Base-by-base conservation (phyloP, 2,888 invertebrate genomes). In the Drosophila mercatorum region DNA sequence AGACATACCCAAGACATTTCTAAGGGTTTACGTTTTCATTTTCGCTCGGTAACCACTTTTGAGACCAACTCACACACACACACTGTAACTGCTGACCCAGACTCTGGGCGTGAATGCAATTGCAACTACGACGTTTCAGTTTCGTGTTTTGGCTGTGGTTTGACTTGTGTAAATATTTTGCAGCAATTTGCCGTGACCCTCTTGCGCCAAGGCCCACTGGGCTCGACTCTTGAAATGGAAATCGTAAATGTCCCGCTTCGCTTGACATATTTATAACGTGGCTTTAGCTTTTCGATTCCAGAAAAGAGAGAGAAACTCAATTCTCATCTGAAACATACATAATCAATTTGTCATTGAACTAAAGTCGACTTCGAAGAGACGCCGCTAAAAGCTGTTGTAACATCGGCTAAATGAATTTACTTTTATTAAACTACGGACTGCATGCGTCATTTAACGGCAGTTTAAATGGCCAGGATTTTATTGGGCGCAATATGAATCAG, bases 31-130 rank as follows among this genome's bases (percentile, higher is more conserved):
- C 56, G 61, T 75, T 88, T 83, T 83, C 88, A 68, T 79, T 88
- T 89, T 75, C 83, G 82, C 82, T 82, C 84, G 76, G 49, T 73
- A 82, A 69, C 62, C 73, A 76, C 82, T 74, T 79, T 65, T 56
- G 64, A 65, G 56, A 51, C 43, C 34, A 38, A 52, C 38, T 47
- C 47, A 72, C 28, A 51, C 60, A 43, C 14, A 43, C 0, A 43
- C 44, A 53, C 53, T 38, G 51, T 11, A 10, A 34, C 51, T 68
- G 64, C 59, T 89, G 80, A 82, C 89, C 88, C 66, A 88, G 66
- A 79, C 85, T 78, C 57, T 41, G 17, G 17, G 40, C 31, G 34
- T 58, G 78, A 83, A 75, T 83, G 78, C 82, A 88, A 80, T 49
- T 63, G 60, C 46, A 73, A 72, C 68, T 68, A 66, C 72, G 68